Percentiles rank a stretch among this genome's conserved stretches.
These are phyloP conservation scores for Argyrosomus regius DNA, from an alignment of 2,797 vertebrate genomes.

Conservation along the genomic window DNA sequence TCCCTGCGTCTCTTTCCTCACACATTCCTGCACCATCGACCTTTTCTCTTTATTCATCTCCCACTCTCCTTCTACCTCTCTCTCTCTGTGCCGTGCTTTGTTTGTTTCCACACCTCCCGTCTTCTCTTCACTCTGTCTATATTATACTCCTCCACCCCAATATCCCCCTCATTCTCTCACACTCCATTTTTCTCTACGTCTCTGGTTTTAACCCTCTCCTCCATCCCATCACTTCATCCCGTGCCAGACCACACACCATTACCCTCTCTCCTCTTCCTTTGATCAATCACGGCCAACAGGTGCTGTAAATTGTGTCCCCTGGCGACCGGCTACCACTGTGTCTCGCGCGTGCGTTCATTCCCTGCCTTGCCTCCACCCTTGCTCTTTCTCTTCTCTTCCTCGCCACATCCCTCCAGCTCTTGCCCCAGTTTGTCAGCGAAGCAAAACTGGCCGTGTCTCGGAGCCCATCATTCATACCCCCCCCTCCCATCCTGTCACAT, in stretches of 20 bases:
- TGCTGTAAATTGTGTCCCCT: slow-evolving; percentile 76
- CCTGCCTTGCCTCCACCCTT: slow-evolving; percentile 36
- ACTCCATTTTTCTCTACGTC: slow-evolving; percentile 47
- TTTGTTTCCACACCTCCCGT: slow-evolving; percentile 30
- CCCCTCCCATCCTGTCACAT: slow-evolving; percentile 57
- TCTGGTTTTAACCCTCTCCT: slow-evolving; percentile 67
- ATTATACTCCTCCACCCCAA: slow-evolving; percentile 61
- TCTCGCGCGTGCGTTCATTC: slow-evolving; percentile 31
- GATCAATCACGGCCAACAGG: slow-evolving; percentile 82
- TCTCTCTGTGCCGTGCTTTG: slow-evolving; percentile 31
- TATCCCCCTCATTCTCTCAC: slow-evolving; percentile 42
- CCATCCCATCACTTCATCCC: slow-evolving; percentile 60
- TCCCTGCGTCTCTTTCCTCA: slow-evolving; percentile 64
- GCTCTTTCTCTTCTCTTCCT: slow-evolving; percentile 39
- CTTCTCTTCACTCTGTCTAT: slow-evolving; percentile 61
- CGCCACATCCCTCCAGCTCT: slow-evolving; percentile 70
- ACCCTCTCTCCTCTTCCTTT: slow-evolving; percentile 62
- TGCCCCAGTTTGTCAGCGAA: slow-evolving; percentile 87
- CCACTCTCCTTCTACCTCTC: slow-evolving; percentile 34
- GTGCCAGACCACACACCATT: slow-evolving; percentile 70
- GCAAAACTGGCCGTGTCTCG: slow-evolving; percentile 81
- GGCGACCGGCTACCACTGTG: slow-evolving; percentile 36
- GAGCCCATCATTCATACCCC: slow-evolving; percentile 79
- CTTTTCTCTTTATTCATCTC: slow-evolving; percentile 63
- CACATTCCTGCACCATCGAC: slow-evolving; percentile 57